These are phyloP conservation scores for Pantala flavescens DNA, from an alignment of 1,140 invertebrate genomes.

Conservation along the genomic window DNA sequence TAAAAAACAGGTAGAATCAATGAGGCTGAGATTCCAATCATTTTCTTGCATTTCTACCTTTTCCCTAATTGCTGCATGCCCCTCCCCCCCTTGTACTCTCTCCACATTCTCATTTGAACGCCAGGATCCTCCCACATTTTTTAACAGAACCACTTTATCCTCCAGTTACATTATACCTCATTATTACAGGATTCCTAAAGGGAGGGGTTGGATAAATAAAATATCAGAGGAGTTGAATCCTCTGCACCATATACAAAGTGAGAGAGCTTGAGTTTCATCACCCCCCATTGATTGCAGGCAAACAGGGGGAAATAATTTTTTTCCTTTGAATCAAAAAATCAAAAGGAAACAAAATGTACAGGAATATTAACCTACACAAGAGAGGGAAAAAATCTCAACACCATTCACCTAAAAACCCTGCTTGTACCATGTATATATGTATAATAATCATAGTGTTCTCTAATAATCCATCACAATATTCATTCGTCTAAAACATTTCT, in stretches of 20 bases:
- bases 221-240: neutral
- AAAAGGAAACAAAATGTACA: conserved; percentile 8
- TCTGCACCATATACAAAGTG: neutral
- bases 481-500: neutral
- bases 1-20: too few relatives aligned
- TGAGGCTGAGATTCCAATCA: too few relatives aligned
- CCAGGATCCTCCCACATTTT: too few relatives aligned
- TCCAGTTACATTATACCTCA: too few relatives aligned
- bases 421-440: conserved; percentile 10
- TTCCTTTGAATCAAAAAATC: neutral
- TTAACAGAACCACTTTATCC: too few relatives aligned
- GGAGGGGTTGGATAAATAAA: neutral
- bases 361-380: neutral
- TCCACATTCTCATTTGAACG: neutral
- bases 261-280: neutral
- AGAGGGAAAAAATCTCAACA: conserved; percentile 9
- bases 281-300: neutral
- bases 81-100: neutral
- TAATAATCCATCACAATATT: conserved; percentile 10
- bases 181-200: neutral
- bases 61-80: neutral
- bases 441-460: conserved; percentile 10
- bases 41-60: neutral
- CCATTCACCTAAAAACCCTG: neutral
- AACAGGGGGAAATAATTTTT: neutral